Evolutionary conservation across 2,797 vertebrate species (phyloP).

Genomic region (Mus spretus): DNA sequence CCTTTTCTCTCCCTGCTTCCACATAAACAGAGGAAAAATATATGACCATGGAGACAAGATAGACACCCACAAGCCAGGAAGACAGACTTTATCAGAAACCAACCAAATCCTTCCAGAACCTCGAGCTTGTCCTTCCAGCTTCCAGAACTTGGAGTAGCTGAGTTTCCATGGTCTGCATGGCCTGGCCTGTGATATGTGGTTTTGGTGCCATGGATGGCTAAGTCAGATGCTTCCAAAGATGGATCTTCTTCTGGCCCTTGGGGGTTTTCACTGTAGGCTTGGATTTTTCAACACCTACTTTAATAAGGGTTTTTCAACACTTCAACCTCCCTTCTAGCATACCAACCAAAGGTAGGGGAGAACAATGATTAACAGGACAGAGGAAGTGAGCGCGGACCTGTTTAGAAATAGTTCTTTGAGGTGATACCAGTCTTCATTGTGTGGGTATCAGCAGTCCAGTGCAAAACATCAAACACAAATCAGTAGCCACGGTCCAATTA

Average conservation of each 20-base stretch:
- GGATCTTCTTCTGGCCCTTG: neutral
- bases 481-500: neutral
- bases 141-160: neutral
- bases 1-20: neutral
- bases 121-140: neutral
- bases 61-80: neutral
- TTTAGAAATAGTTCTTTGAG: neutral
- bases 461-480: neutral
- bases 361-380: neutral
- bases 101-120: neutral
- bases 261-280: neutral
- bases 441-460: neutral
- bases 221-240: neutral
- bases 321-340: neutral
- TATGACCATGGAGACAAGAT: neutral
- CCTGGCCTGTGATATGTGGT: neutral
- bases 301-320: neutral
- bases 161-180: neutral
- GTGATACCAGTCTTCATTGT: neutral
- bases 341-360: neutral
- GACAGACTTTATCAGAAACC: neutral
- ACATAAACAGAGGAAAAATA: neutral
- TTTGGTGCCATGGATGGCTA: rapidly evolving
- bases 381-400: neutral
- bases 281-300: neutral